These are phyloP conservation scores for Rhagonycha lutea DNA, from an alignment of 2,888 invertebrate genomes.

Conservation along the genomic window DNA sequence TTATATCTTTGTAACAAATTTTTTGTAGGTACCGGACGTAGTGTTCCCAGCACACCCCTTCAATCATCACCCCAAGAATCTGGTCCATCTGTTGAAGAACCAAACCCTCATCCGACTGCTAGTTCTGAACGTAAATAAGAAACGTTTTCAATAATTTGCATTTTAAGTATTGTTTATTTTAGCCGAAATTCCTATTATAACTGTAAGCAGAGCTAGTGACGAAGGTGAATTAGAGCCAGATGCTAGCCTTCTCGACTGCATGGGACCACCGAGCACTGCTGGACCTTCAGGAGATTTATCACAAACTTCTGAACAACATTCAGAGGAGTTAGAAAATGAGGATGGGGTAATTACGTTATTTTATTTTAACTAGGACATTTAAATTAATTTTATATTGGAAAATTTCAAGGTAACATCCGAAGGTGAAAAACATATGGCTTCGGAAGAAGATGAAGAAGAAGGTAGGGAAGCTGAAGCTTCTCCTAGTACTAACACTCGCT, in stretches of 20 bases:
- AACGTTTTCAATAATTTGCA: background rate
- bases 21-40: constrained; percentile 63
- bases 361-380: background rate
- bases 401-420: constrained; percentile 61
- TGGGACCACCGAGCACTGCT: constrained; percentile 51
- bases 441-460: constrained; percentile 64
- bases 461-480: constrained; percentile 82
- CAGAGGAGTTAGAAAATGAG: constrained; percentile 50
- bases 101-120: constrained; percentile 37
- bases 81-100: constrained; percentile 50
- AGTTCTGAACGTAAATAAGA: constrained; percentile 39
- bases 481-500: constrained; percentile 63
- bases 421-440: constrained; percentile 62
- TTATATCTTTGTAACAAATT: constrained; percentile 20
- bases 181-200: constrained; percentile 50
- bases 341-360: constrained; percentile 45
- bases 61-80: constrained; percentile 65
- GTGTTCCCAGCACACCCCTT: constrained; percentile 69
- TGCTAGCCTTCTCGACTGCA: constrained; percentile 45
- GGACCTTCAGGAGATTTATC: constrained; percentile 48
- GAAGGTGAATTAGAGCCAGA: constrained; percentile 57
- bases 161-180: constrained; percentile 5
- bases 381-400: background rate
- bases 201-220: constrained; percentile 50
- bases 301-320: constrained; percentile 41